A percentile compares a stretch with the other conserved stretches of the same genome.
Conservation (phyloP, 2,888 invertebrate genomes). For the Cataglyphis rosenhaueri region DNA sequence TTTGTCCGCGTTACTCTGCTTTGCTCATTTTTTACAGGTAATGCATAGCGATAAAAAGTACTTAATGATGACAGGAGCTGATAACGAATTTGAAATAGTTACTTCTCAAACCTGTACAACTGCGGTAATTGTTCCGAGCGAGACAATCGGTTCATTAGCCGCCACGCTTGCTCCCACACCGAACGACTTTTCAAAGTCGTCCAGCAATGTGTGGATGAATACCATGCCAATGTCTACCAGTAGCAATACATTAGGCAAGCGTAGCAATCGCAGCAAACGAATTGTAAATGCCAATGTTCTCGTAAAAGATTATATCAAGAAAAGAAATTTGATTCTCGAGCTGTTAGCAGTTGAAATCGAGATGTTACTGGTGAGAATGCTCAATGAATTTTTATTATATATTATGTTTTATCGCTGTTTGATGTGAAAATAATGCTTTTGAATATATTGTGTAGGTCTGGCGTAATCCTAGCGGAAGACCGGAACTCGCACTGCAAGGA, state of each 20-base stretch:
- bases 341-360: slow-evolving; percentile 98
- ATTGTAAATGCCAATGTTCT: slow-evolving; percentile 89
- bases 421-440: not conserved
- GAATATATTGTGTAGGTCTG: slow-evolving; percentile 87
- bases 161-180: slow-evolving; percentile 78
- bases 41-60: slow-evolving; percentile 98
- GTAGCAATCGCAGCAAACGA: slow-evolving; percentile 92
- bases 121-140: slow-evolving; percentile 73
- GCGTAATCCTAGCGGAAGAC: slow-evolving; percentile 96
- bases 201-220: slow-evolving; percentile 95
- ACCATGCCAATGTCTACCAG: slow-evolving; percentile 93
- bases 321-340: slow-evolving; percentile 96
- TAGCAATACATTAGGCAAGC: slow-evolving; percentile 90
- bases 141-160: slow-evolving; percentile 71
- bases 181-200: slow-evolving; percentile 80
- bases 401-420: not conserved
- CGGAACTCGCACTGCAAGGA: slow-evolving; percentile 91
- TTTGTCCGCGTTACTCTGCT: not conserved
- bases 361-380: slow-evolving; percentile 89
- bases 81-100: slow-evolving; percentile 87
- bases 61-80: slow-evolving; percentile 92
- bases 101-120: slow-evolving; percentile 78
- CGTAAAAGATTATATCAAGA: slow-evolving; percentile 97
- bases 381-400: not conserved
- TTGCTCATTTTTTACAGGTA: slow-evolving; percentile 80